phyloP scores from a whole-genome alignment of 2,888 invertebrate species.

The Drosophila putrida region DNA sequence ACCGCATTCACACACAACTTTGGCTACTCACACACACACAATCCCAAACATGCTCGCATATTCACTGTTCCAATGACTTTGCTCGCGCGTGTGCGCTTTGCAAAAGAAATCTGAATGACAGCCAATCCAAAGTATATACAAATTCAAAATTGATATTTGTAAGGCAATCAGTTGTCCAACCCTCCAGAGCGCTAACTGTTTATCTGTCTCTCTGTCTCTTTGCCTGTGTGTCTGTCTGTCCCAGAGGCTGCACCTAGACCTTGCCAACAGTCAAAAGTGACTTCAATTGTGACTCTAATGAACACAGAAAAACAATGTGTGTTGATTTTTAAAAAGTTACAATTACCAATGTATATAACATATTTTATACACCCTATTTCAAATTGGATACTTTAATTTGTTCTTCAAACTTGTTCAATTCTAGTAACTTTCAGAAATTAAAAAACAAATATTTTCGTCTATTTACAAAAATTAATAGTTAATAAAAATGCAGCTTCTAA shows the following conservation, averaged over 20 bases:
- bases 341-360: slow-evolving; percentile 55
- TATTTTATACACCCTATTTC: slow-evolving; percentile 27
- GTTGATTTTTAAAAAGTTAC: slow-evolving; percentile 64
- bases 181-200: slow-evolving; percentile 53
- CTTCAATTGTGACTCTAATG: slow-evolving; percentile 64
- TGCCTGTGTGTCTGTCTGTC: slow-evolving; percentile 28
- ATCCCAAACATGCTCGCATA: slow-evolving; percentile 17
- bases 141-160: slow-evolving; percentile 64
- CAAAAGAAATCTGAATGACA: slow-evolving; percentile 74
- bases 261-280: slow-evolving; percentile 74
- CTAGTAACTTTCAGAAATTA: no score
- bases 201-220: slow-evolving; percentile 8
- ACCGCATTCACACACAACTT: slow-evolving; percentile 15
- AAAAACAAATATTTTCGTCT: no score
- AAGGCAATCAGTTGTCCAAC: slow-evolving; percentile 71
- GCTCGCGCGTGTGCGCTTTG: slow-evolving; percentile 57
- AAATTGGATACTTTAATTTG: not conserved
- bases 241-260: slow-evolving; percentile 80
- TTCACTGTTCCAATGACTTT: slow-evolving; percentile 58
- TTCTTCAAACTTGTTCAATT: no score
- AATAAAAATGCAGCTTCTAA: no score
- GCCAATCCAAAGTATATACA: slow-evolving; percentile 54
- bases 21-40: slow-evolving; percentile 8
- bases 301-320: slow-evolving; percentile 66
- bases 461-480: no score